A percentile compares a stretch with the other conserved stretches of the same genome.
Conservation (phyloP, 1,140 invertebrate species). For the Micrasema minimum region DNA sequence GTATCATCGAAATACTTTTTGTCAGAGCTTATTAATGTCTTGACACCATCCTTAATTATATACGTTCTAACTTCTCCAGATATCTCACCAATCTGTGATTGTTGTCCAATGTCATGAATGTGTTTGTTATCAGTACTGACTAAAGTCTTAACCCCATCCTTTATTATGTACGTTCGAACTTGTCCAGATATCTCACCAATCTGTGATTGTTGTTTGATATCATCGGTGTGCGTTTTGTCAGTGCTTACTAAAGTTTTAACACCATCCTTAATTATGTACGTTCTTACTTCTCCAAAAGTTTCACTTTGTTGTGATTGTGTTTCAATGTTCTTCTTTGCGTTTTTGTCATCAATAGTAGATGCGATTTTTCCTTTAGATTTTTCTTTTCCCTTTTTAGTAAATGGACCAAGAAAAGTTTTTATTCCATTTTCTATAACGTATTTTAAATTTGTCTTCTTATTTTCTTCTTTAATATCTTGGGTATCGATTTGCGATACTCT, state of each 20-base stretch:
- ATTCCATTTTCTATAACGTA: constrained; percentile 49
- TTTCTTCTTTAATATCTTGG: constrained; percentile 10
- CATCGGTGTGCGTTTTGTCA: no score
- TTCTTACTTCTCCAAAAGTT: constrained; percentile 9
- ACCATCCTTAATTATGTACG: constrained; percentile 25
- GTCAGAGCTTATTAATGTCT: constrained; percentile 8
- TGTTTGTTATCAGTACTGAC: constrained; percentile 39
- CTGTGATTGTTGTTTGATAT: not conserved
- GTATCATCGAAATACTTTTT: constrained; percentile 3
- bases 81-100: no score
- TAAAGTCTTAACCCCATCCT: constrained; percentile 37
- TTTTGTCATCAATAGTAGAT: no score
- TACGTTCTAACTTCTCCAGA: constrained; percentile 15
- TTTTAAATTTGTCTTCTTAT: not conserved
- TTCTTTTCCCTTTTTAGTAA: constrained; percentile 7
- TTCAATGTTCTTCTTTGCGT: not conserved
- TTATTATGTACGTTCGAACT: constrained; percentile 16
- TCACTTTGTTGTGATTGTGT: constrained; percentile 10
- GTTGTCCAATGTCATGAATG: constrained; percentile 4
- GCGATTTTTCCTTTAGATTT: constrained; percentile 15
- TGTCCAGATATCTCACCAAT: constrained; percentile 13
- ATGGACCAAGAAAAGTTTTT: constrained; percentile 39
- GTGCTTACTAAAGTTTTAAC: constrained; percentile 40
- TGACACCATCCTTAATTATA: constrained; percentile 44
- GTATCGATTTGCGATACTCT: constrained; percentile 35